Percentiles rank a stretch among this genome's conserved stretches.
These are phyloP conservation scores for Monochamus alternatus DNA, from an alignment of 2,888 invertebrate species.

Conservation along the genomic window DNA sequence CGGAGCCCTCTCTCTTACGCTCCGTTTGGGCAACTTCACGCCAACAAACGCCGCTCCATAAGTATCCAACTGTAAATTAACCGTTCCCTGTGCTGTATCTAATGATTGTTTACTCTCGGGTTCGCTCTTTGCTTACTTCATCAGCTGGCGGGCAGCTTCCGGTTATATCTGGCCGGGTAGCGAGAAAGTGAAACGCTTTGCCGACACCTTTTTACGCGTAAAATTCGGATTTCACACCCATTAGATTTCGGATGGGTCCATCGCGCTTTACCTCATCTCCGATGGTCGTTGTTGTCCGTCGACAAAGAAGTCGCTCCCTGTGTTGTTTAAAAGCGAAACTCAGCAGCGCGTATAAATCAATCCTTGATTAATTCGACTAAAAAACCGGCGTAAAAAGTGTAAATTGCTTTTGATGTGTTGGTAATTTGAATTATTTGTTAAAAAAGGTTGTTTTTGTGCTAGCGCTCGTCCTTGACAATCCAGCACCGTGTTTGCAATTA, in stretches of 20 bases:
- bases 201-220: conserved; percentile 1
- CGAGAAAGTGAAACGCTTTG: conserved; percentile 10
- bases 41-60: too few relatives aligned
- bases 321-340: neutral
- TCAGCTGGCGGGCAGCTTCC: neutral
- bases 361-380: neutral
- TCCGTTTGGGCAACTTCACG: too few relatives aligned
- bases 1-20: too few relatives aligned
- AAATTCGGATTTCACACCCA: conserved; percentile 8
- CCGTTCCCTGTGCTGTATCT: neutral
- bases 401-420: neutral
- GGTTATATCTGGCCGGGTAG: neutral
- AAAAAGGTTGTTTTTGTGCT: too few relatives aligned
- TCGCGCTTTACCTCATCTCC: neutral
- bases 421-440: too few relatives aligned
- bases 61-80: too few relatives aligned
- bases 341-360: neutral
- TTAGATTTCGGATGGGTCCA: neutral
- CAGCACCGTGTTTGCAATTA: too few relatives aligned
- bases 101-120: neutral
- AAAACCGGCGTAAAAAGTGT: neutral
- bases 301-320: neutral
- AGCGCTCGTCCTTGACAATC: too few relatives aligned
- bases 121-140: neutral
- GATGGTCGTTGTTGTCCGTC: neutral